Base-by-base conservation (phyloP, 1,140 invertebrate species). In the Drosophila novamexicana region DNA sequence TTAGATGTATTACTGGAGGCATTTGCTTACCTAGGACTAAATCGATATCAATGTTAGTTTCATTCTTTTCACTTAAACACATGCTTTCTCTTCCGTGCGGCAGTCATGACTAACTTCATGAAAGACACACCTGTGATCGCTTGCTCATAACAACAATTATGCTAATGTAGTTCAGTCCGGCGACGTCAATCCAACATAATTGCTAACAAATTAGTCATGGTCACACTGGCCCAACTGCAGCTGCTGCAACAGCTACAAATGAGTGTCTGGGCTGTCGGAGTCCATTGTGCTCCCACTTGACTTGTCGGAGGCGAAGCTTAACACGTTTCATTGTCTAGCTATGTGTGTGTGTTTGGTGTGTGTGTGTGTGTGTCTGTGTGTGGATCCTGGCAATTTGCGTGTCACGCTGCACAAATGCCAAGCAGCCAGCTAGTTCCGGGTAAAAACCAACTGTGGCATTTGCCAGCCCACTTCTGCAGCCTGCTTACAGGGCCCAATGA, bases 121-220 rank as follows among this genome's bases (percentile, higher is more conserved):
- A 71, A 63, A 72, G 34, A 53, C 62, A 61, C 77, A 77, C 77
- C 77, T 84, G 81, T 62, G 77, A 32, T 16, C 36, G 53, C 53
- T 70, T 53, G 69, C 66, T 85, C 77, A 85, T 81, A 85, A 81
- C 81, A 85, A 85, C 81, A 85, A 85, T 85, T 85, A 85, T 85
- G 81, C 74, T 85, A 85, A 85, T 85, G 81, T 81, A 42, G 77
- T 77, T 81, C 81, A 81, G 72, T 81, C 77, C 77, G 77, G 58
- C 44, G 68, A 80, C 65, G 81, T 81, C 81, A 80, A 85, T 85
- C 81, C 81, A 72, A 77, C 81, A 85, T 85, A 85, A 85, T 85
- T 85, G 81, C 81, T 81, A 81, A 85, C 81, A 85, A 85, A 85
- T 85, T 85, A 85, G 81, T 85, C 81, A 85, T 85, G 81, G 77